A percentile compares a stretch with the other conserved stretches of the same genome.
Evolutionary conservation across 2,888 invertebrate species (phyloP).

Genomic region (Urechis unicinctus): DNA sequence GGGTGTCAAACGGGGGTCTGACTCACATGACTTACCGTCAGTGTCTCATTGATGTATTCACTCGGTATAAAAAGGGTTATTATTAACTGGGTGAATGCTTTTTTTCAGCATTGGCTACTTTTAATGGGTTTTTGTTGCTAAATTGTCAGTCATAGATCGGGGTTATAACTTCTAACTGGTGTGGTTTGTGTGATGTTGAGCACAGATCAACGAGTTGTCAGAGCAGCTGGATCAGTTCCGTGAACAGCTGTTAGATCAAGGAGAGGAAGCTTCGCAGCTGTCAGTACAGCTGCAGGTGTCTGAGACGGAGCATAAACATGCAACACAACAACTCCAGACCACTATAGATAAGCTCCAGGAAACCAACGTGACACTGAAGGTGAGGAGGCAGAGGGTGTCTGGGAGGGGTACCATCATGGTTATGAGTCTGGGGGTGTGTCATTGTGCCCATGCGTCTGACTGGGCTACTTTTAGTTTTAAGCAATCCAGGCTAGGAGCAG

Average conservation of each 20-base stretch:
- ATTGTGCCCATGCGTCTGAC: not conserved
- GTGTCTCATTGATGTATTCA: not conserved
- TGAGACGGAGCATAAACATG: not conserved
- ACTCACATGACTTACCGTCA: not conserved
- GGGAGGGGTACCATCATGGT: not conserved
- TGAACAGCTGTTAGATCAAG: slow-evolving; percentile 1
- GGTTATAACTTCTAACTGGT: no score
- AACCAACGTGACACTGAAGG: slow-evolving; percentile 28
- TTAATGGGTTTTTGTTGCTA: no score
- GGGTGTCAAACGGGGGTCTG: not conserved
- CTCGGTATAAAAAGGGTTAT: no score
- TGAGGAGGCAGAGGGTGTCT: slow-evolving; percentile 8
- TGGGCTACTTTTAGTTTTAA: no score
- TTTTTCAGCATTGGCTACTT: no score
- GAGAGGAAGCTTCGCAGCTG: slow-evolving; percentile 29
- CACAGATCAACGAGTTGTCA: slow-evolving; percentile 28
- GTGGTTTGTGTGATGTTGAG: no score
- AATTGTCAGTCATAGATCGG: no score
- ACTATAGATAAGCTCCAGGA: slow-evolving; percentile 17
- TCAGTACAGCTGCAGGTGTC: slow-evolving; percentile 33
- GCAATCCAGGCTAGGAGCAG: no score
- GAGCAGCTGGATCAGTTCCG: slow-evolving; percentile 47
- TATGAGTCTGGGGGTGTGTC: not conserved
- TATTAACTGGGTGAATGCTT: no score
- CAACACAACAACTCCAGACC: not conserved